Evolutionary conservation across 2,888 invertebrate species (phyloP), one percentile per base, ranked within the genome.

Genomic region (Heteromurus nitidus): DNA sequence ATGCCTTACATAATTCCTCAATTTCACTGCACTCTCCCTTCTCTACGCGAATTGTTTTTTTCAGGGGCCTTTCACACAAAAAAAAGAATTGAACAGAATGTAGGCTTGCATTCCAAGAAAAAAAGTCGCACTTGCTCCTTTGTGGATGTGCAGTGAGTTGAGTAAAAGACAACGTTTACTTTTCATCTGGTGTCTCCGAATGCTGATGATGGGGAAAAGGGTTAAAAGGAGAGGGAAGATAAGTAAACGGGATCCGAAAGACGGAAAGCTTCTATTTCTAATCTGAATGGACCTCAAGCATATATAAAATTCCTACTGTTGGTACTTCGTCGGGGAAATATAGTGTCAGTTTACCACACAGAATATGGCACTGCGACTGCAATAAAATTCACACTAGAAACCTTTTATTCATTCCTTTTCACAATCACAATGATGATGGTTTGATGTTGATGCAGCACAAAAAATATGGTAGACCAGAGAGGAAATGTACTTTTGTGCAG

Each of bases 351-450:
- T 16, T 28, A 60, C 9, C 60, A 30, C 60, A 30, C 31, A 60
- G 28, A n/a, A n/a, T n/a, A n/a, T 60, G 26, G 22, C n/a, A 26
- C 28, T 58, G 24, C 60, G 13, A 30, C 60, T 60, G 60, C 60
- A 60, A 60, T 60, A 60, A 60, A 60, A 28, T 60, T 60, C 30
- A 60, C n/a, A n/a, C n/a, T n/a, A n/a, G n/a, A n/a, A 9, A 53
- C 22, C 28, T 36, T 64, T 60, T 42, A 64, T 64, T 64, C 64
- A 64, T 64, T 64, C 26, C 42, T 42, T 64, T 42, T 64, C 64
- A 22, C 22, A n/a, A n/a, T n/a, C n/a, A n/a, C n/a, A n/a, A n/a
- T n/a, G n/a, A n/a, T n/a, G n/a, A n/a, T n/a, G n/a, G n/a, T n/a
- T n/a, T n/a, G 36, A 64, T 64, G 16, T 16, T 36, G 60, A 42